Percentiles rank a stretch among this genome's conserved stretches.
Evolutionary conservation across 2,797 vertebrate species (phyloP).

Genomic region (Galago senegalensis): DNA sequence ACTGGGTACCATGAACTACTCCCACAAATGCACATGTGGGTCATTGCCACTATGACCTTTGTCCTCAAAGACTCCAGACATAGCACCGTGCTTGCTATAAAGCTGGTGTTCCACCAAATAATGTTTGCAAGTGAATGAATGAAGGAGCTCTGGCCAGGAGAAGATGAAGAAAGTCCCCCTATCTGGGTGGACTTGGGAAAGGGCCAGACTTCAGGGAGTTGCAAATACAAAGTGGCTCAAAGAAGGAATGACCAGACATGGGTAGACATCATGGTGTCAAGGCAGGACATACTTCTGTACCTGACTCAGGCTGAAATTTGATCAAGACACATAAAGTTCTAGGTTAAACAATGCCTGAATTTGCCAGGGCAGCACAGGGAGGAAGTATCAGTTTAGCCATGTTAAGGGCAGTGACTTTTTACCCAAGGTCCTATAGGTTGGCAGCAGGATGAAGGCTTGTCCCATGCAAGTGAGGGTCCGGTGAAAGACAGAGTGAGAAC

Average conservation of each 20-base stretch:
- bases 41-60: too few species aligned
- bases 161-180: background rate
- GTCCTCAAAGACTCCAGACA: background rate
- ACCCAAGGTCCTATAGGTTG: fast-evolving
- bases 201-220: background rate
- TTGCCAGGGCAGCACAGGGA: background rate
- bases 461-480: fast-evolving
- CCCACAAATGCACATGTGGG: background rate
- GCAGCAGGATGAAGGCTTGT: background rate
- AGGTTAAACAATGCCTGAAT: background rate
- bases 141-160: background rate
- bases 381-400: fast-evolving
- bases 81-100: background rate
- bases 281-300: background rate
- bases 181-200: background rate
- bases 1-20: background rate
- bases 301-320: background rate
- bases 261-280: fast-evolving
- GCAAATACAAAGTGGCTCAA: background rate
- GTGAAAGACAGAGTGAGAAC: too few species aligned
- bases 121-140: background rate
- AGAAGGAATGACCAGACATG: fast-evolving
- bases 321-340: background rate
- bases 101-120: background rate
- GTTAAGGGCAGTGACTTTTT: background rate